These are phyloP conservation scores for Adelosebastes latens DNA, from an alignment of 2,797 vertebrate genomes.

Conservation along the genomic window DNA sequence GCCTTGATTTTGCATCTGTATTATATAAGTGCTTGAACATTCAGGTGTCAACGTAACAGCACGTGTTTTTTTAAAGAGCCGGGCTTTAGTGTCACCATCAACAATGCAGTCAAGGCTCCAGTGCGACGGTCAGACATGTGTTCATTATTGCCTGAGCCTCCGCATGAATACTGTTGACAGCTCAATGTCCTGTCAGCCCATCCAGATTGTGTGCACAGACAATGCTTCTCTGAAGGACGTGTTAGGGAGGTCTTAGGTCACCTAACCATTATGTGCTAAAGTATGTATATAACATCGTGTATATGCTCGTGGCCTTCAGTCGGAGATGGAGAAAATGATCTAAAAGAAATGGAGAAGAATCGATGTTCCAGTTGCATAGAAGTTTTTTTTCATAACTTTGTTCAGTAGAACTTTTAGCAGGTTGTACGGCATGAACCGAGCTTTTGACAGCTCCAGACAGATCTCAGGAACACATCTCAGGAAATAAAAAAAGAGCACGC, in stretches of 20 bases:
- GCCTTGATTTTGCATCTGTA: background rate
- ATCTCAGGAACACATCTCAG: background rate
- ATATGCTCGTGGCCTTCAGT: background rate
- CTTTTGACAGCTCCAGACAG: background rate
- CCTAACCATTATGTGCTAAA: background rate
- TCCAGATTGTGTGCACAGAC: background rate
- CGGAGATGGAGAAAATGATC: background rate
- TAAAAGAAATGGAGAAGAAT: background rate
- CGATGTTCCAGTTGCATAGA: background rate
- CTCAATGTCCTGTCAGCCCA: background rate
- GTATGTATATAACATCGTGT: background rate
- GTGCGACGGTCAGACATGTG: background rate
- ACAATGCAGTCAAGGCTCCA: background rate
- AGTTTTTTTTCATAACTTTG: background rate
- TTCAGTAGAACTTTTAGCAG: background rate
- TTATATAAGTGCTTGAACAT: background rate
- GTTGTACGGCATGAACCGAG: background rate
- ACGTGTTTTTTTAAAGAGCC: background rate
- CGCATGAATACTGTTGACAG: background rate
- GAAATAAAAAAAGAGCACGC: background rate
- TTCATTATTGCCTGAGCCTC: background rate
- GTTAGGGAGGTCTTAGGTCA: background rate
- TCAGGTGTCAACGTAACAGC: background rate
- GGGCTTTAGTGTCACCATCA: background rate
- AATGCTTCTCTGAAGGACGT: slow-evolving; percentile 1